These are phyloP conservation scores for Chloromyia formosa DNA, from an alignment of 2,888 invertebrate genomes.

Conservation along the genomic window DNA sequence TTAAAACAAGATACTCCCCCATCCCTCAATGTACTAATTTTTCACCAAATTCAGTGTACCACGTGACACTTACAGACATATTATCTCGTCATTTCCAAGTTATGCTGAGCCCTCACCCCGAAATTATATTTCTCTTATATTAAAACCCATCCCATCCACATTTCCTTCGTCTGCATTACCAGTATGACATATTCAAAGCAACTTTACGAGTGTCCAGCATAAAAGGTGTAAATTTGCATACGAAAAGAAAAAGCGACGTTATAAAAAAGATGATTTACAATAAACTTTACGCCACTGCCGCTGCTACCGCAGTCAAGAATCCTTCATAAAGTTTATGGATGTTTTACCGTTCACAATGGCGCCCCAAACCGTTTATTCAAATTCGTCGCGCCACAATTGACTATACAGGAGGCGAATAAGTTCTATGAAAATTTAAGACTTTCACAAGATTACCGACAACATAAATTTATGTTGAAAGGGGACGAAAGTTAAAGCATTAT, in stretches of 20 bases:
- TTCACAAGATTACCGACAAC: neutral
- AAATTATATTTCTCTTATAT: too few relatives aligned
- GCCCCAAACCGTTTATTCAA: constrained; percentile 28
- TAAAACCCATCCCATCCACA: too few relatives aligned
- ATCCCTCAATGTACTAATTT: too few relatives aligned
- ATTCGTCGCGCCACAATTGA: constrained; percentile 10
- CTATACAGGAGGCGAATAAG: constrained; percentile 5
- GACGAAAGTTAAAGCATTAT: constrained; percentile 3
- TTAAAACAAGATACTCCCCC: too few relatives aligned
- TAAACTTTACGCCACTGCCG: constrained; percentile 36
- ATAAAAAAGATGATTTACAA: constrained; percentile 37
- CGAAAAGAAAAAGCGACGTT: constrained; percentile 18
- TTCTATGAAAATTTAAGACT: constrained; percentile 36
- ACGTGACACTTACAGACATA: too few relatives aligned
- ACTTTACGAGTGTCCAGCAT: constrained; percentile 25
- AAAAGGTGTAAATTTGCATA: constrained; percentile 42
- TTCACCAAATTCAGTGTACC: too few relatives aligned
- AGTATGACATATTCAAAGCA: neutral
- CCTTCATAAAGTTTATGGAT: constrained; percentile 37
- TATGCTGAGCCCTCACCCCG: too few relatives aligned
- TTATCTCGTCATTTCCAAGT: too few relatives aligned
- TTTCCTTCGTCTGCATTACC: too few relatives aligned
- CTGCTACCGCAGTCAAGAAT: neutral
- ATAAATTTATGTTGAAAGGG: constrained; percentile 12
- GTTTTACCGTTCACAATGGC: constrained; percentile 30